phyloP scores from a whole-genome alignment of 2,888 invertebrate genomes.

The Harmothoe impar region DNA sequence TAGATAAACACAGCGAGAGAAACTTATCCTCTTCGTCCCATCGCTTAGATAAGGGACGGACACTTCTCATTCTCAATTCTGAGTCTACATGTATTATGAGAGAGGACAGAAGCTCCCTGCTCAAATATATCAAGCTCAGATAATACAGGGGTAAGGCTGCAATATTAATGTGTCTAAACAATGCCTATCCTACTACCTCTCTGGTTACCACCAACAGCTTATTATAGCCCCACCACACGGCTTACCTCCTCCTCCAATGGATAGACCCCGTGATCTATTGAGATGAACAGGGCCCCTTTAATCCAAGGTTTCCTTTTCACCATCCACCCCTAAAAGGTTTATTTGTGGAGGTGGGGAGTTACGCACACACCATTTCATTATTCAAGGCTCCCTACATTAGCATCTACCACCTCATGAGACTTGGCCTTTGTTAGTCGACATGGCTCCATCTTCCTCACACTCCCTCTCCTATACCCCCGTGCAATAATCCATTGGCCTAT shows the following conservation, averaged over 20 bases:
- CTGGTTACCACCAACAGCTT: no score
- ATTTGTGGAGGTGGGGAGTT: not conserved
- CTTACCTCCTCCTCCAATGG: no score
- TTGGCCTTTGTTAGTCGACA: not conserved
- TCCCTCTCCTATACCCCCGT: not conserved
- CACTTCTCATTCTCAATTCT: no score
- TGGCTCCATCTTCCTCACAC: constrained; percentile 1
- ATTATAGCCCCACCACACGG: not conserved
- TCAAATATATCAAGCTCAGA: no score
- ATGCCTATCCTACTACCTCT: no score
- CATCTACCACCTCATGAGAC: not conserved
- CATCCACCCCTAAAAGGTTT: not conserved
- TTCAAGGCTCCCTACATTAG: not conserved
- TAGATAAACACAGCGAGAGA: no score
- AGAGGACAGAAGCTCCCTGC: no score
- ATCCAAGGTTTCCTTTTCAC: constrained; percentile 14
- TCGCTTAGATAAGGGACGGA: no score
- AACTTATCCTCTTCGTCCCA: no score
- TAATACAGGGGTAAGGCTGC: no score
- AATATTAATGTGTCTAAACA: no score
- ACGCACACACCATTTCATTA: constrained; percentile 22
- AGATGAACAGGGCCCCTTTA: constrained; percentile 8
- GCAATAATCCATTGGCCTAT: not conserved
- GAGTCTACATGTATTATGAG: no score
- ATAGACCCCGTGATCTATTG: not conserved